A percentile compares a stretch with the other conserved stretches of the same genome.
phyloP scores from a whole-genome alignment of 2,888 invertebrate genomes.

The Epirrhoe alternata region DNA sequence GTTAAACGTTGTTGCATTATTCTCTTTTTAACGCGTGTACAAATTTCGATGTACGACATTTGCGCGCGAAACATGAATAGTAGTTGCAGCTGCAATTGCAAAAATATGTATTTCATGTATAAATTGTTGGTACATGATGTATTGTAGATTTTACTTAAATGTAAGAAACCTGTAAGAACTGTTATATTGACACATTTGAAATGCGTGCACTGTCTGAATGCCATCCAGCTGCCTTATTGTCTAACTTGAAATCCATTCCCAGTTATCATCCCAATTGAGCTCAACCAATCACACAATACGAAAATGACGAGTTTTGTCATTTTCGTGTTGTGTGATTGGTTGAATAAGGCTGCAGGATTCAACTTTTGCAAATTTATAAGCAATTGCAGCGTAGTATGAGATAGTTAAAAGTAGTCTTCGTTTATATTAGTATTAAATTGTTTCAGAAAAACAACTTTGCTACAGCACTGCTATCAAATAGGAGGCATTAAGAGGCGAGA shows the following conservation, averaged over 20 bases:
- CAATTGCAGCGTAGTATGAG: background rate
- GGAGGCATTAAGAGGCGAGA: constrained; percentile 89
- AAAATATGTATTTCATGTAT: background rate
- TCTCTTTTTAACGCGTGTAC: background rate
- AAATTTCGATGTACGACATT: background rate
- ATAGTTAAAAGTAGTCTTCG: background rate
- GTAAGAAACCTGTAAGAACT: background rate
- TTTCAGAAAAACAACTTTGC: constrained; percentile 89
- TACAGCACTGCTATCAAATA: constrained; percentile 94
- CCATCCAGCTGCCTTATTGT: background rate
- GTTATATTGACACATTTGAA: background rate
- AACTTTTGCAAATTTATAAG: background rate
- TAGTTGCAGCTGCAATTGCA: background rate
- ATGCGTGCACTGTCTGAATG: background rate
- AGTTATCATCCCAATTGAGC: too few species aligned
- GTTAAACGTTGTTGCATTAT: too few species aligned
- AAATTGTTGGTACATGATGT: background rate
- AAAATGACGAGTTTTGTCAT: too few species aligned
- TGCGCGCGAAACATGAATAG: background rate
- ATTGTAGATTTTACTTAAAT: too few species aligned
- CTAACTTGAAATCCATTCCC: too few species aligned
- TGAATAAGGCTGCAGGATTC: too few species aligned
- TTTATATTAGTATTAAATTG: constrained; percentile 33
- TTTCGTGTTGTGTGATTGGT: too few species aligned
- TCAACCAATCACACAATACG: too few species aligned